Conservation (phyloP, 2,888 invertebrate species). For the Calameuta idolon region DNA sequence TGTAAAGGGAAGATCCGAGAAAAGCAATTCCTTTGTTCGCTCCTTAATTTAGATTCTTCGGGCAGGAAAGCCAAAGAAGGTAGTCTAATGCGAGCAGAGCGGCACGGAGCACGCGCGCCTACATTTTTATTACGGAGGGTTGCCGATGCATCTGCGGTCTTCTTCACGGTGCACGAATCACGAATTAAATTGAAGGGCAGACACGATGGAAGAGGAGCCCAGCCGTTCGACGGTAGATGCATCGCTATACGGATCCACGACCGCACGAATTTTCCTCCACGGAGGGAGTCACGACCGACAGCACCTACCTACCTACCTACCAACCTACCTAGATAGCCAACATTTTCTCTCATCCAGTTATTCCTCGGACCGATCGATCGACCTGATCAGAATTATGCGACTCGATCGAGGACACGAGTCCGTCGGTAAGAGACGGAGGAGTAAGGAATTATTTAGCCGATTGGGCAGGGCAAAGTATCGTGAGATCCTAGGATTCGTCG, state of each 20-base stretch:
- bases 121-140: slow-evolving; percentile 25
- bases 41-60: slow-evolving; percentile 13
- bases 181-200: slow-evolving; percentile 38
- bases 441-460: neutral
- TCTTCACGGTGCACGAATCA: slow-evolving; percentile 29
- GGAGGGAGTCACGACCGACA: slow-evolving; percentile 16
- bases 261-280: neutral
- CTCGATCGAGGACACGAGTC: neutral
- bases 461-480: slow-evolving; percentile 18
- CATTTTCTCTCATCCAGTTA: neutral
- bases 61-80: slow-evolving; percentile 13
- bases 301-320: slow-evolving; percentile 7
- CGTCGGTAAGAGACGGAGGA: neutral
- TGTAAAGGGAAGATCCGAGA: neutral
- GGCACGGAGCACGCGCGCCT: slow-evolving; percentile 34
- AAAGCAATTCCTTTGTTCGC: neutral
- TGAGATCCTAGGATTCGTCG: slow-evolving; percentile 34
- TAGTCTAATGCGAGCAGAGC: slow-evolving; percentile 25
- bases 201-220: slow-evolving; percentile 12
- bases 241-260: neutral
- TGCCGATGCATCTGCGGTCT: slow-evolving; percentile 29
- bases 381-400: neutral
- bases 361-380: neutral
- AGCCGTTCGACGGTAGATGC: neutral
- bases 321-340: neutral